Base-by-base conservation (phyloP, 92 coral and sea anemone genomes). In the Meandrina meandrites region DNA sequence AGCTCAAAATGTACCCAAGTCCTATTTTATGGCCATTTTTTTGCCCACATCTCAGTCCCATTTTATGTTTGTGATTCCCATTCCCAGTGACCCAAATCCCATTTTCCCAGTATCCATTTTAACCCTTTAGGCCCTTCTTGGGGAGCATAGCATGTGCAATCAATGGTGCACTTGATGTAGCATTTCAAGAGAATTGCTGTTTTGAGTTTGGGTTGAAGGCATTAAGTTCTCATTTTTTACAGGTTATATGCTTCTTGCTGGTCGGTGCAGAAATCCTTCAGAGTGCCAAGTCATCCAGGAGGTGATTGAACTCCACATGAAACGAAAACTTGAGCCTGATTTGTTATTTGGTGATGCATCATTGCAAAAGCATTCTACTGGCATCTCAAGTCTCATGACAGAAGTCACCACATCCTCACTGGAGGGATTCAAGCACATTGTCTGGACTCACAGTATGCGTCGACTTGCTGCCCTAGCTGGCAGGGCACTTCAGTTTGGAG, bases 221-320 rank as follows among this genome's bases (percentile, higher is more conserved):
- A 2, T 40, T 40, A 40, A 40, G 45, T 40, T 40, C 45, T 40
- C 45, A 2, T 47, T 11, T 34, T 66, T 79, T 81, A 21, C 80
- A 96, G 99, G 99, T 18, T 96, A 93, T 87, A 93, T 96, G 92
- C 87, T 96, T 73, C 93, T 96, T 6, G 98, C 98, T 47, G 98
- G 98, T 67, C 94, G 99, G 81, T 96, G 99, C 87, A 89, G 99
- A 31, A 88, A 96, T 60, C 83, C 83, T 8, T 53, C 89, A 45
- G 99, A 96, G 71, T 90, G 98, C 53, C 40, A 72, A 15, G 90
- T 96, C 50, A 94, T 96, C 86, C 92, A 93, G 84, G 98, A 96
- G 68, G 99, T 96, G 28, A 86, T 96, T 42, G 94, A 95, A 72
- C 80, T 75, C 18, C 91, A 95, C 89, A 82, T 93, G 93, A 96